These are phyloP conservation scores for Mesodorylaimus sp. DNA, from an alignment of 2,888 invertebrate species.

Conservation along the genomic window DNA sequence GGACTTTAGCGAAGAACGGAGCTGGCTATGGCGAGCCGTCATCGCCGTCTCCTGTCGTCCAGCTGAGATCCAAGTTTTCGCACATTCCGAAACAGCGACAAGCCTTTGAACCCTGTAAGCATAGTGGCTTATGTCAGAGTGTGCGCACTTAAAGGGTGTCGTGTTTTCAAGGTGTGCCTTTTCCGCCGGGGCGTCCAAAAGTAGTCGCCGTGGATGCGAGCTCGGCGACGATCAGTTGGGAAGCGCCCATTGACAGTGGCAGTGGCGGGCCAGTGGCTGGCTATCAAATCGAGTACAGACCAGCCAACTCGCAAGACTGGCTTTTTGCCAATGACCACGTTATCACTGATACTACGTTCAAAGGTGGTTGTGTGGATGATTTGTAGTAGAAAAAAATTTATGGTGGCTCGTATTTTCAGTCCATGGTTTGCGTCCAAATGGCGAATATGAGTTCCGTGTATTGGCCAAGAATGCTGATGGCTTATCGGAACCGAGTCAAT, in stretches of 20 bases:
- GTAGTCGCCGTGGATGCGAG: slow-evolving; percentile 19
- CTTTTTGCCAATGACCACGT: slow-evolving; percentile 22
- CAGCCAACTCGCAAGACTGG: slow-evolving; percentile 20
- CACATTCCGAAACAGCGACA: not conserved
- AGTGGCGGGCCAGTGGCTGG: slow-evolving; percentile 17
- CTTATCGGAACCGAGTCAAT: slow-evolving; percentile 15
- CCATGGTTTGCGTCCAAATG: slow-evolving; percentile 24
- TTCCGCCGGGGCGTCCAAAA: slow-evolving; percentile 20
- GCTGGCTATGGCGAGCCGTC: slow-evolving; percentile 19
- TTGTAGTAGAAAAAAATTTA: too few species aligned
- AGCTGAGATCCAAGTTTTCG: slow-evolving; percentile 17
- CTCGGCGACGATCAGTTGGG: slow-evolving; percentile 23
- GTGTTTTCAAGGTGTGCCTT: slow-evolving; percentile 10
- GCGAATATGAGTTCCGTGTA: slow-evolving; percentile 29
- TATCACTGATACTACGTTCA: too few species aligned
- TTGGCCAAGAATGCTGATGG: slow-evolving; percentile 23
- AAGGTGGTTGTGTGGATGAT: too few species aligned
- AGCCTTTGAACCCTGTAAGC: too few species aligned
- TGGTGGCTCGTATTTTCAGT: slow-evolving; percentile 17
- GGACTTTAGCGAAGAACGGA: slow-evolving; percentile 20
- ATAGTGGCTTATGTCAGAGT: too few species aligned
- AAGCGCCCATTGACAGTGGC: slow-evolving; percentile 16
- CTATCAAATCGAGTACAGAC: slow-evolving; percentile 18
- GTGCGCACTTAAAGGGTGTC: not conserved
- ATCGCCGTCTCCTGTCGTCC: slow-evolving; percentile 19